Conservation (phyloP, 2,113 vertebrate species). For the Cebus imitator region DNA sequence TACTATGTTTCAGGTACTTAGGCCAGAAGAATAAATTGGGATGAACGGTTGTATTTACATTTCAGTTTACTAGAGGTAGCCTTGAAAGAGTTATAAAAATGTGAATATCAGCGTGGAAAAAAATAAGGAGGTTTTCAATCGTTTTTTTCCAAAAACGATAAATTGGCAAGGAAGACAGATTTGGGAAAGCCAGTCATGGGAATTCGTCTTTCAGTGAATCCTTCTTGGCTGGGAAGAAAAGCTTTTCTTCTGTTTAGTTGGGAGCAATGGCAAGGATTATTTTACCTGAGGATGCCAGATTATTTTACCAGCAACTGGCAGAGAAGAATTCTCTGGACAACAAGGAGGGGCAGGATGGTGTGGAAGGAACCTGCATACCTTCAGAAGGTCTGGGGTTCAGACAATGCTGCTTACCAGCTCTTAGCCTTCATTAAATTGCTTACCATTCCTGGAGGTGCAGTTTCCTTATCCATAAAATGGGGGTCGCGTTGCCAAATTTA, state of each 20-base stretch:
- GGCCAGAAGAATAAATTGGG: background rate
- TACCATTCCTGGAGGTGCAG: background rate
- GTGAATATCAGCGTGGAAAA: background rate
- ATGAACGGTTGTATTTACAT: conserved; percentile 15
- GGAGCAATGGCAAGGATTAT: background rate
- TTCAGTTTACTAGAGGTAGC: background rate
- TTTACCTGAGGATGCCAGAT: background rate
- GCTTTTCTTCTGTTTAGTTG: background rate
- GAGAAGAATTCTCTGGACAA: background rate
- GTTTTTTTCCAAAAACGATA: background rate
- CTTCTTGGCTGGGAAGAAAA: background rate
- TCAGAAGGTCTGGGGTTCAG: background rate
- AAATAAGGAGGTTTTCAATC: background rate
- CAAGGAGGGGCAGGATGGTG: background rate
- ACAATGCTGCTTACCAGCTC: background rate
- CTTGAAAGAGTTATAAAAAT: background rate
- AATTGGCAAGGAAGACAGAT: background rate
- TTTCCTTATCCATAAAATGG: background rate
- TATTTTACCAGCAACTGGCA: background rate
- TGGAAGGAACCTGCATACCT: background rate
- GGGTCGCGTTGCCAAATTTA: background rate
- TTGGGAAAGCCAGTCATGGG: background rate
- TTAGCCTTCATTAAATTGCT: background rate
- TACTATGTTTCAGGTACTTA: conserved; percentile 6
- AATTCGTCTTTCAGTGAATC: background rate